Percentiles rank a stretch among this genome's conserved stretches.
phyloP scores from a whole-genome alignment of 2,888 invertebrate species.

The Teleogryllus oceanicus region DNA sequence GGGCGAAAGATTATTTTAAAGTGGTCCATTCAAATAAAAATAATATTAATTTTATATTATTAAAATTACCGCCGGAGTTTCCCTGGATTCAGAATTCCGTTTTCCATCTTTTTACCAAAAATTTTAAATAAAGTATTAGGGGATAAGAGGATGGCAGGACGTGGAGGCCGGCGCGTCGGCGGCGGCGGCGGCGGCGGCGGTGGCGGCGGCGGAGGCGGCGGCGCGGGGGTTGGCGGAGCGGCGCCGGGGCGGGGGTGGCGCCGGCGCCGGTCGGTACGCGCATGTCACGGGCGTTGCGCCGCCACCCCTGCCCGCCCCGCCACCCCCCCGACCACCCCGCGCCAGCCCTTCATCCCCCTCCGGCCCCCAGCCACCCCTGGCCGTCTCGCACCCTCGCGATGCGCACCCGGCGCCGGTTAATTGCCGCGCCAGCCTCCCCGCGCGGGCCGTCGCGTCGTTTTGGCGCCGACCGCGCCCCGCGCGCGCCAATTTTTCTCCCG shows the following conservation, averaged over 20 bases:
- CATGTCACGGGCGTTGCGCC: neutral
- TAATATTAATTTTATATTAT: slow-evolving; percentile 36
- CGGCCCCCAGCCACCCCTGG: neutral
- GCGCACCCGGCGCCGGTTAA: neutral
- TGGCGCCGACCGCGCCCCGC: neutral
- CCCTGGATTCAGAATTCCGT: slow-evolving; percentile 36
- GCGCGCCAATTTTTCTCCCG: too few species aligned
- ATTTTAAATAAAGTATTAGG: slow-evolving; percentile 39
- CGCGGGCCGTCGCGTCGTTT: neutral
- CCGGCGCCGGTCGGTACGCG: neutral
- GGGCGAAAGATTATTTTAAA: neutral
- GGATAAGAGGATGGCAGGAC: slow-evolving; percentile 34
- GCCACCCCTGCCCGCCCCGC: neutral
- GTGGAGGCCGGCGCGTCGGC: slow-evolving; percentile 23
- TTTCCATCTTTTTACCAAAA: slow-evolving; percentile 38
- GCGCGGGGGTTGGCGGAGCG: neutral
- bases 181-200: neutral
- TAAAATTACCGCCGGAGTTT: slow-evolving; percentile 33
- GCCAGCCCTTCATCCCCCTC: neutral
- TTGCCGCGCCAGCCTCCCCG: neutral
- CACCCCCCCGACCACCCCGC: neutral
- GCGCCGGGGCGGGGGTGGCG: neutral
- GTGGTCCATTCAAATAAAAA: slow-evolving; percentile 24
- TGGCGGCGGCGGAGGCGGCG: neutral
- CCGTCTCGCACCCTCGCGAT: neutral